phyloP scores from a whole-genome alignment of 2,113 vertebrate species.

The Equus quagga region DNA sequence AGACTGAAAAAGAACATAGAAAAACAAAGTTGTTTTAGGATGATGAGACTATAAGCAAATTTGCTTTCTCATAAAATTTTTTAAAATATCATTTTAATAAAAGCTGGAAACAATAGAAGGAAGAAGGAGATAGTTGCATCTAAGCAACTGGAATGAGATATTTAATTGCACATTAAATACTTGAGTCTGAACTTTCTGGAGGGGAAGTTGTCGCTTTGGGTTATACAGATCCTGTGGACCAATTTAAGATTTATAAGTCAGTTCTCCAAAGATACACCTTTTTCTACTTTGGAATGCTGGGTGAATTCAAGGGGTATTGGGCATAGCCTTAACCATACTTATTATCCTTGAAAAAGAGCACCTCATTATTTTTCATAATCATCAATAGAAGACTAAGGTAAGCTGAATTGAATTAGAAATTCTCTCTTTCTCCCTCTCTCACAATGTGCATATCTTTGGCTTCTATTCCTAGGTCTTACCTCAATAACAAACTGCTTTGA shows the following conservation, averaged over 20 bases:
- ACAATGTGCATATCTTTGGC: not conserved
- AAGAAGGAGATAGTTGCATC: not conserved
- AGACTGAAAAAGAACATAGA: not conserved
- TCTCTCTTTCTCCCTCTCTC: not conserved
- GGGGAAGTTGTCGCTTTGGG: not conserved
- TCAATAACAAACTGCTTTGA: slow-evolving; percentile 39
- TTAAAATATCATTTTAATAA: slow-evolving; percentile 42
- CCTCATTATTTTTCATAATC: slow-evolving; percentile 4
- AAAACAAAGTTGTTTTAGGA: not conserved
- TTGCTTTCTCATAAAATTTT: not conserved
- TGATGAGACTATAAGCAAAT: not conserved
- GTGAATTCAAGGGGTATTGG: not conserved
- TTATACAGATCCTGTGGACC: not conserved
- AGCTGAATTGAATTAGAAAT: not conserved
- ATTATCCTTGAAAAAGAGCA: not conserved
- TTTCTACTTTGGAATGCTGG: not conserved
- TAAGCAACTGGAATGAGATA: not conserved
- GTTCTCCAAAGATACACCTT: not conserved
- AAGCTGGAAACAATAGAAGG: not conserved
- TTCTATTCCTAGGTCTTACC: not conserved
- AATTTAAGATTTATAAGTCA: not conserved
- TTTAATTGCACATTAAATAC: not conserved
- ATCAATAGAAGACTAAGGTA: not conserved
- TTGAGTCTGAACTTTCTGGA: slow-evolving; percentile 12
- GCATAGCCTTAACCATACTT: not conserved